Base-by-base conservation (phyloP, 1,140 invertebrate species). In the Conus ventricosus region DNA sequence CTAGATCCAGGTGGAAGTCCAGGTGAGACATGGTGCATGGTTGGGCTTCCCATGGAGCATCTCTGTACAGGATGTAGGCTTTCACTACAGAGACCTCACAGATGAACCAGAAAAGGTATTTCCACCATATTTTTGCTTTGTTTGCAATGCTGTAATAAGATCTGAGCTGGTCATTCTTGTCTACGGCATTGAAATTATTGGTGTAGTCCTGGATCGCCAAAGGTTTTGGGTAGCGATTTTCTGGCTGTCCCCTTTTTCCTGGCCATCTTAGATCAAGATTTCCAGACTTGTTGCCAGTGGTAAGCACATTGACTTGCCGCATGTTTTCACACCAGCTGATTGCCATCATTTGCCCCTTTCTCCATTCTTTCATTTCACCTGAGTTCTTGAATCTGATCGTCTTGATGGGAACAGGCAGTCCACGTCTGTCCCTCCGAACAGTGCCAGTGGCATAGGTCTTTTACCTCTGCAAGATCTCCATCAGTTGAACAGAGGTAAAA, bases 401-500 rank as follows among this genome's bases (percentile, higher is more conserved):
- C 53, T 81, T 81, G 7, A 81, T 53, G 53, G 7, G 8, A 15
- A 81, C 80, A 20, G 80, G 80, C 25, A 76, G 71, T 23, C 71
- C 71, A 76, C 71, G 71, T 23, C 71, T 23, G 71, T 76, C 71
- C 71, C 23, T 76, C 13, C 71, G 71, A 13, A 76, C 71, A n/a
- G 71, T 76, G 20, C 71, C 71, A 8, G 71, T 76, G 8, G 85
- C 39, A 71, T 89, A 87, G 10, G 81, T 87, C 5, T 80, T 67
- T 39, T 76, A 63, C 27, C 88, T 27, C 23, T 80, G 54, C 25
- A 91, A 85, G 23, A 84, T 25, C 75, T 87, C 60, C 11, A 84
- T 78, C 80, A 91, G 84, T 11, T 25, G 53, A 51, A 91, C 85
- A 20, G 87, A 88, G 51, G 83, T 87, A 71, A 88, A 91, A 27